These are phyloP conservation scores for Menidia beryllina DNA, from an alignment of 2,113 vertebrate genomes.

Conservation along the genomic window DNA sequence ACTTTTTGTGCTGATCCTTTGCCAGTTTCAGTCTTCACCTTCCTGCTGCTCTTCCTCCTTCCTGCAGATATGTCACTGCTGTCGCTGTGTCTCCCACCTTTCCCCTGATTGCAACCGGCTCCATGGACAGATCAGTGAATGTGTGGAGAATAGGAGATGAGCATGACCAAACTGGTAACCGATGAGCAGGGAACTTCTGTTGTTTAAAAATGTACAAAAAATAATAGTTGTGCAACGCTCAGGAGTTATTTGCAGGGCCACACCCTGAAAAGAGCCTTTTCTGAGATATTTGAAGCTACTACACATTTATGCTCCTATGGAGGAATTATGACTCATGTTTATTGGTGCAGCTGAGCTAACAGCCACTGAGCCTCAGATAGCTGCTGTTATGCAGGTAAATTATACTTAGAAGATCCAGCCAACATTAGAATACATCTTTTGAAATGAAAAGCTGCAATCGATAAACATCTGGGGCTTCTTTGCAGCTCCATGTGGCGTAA, in stretches of 20 bases:
- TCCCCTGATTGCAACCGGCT: conserved; percentile 88
- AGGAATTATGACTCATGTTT: conserved; percentile 54
- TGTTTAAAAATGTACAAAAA: conserved; percentile 25
- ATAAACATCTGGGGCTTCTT: conserved; percentile 55
- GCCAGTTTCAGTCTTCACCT: conserved; percentile 26
- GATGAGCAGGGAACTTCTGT: conserved; percentile 10
- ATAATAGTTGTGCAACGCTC: conserved; percentile 34
- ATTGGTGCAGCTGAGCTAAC: conserved; percentile 45
- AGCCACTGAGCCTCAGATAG: conserved; percentile 38
- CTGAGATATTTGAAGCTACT: conserved; percentile 49
- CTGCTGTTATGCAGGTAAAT: conserved; percentile 39
- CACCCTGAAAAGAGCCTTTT: conserved; percentile 52
- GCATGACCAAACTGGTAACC: conserved; percentile 77
- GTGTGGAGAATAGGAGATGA: conserved; percentile 86
- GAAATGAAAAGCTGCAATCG: conserved; percentile 51
- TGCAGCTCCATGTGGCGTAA: conserved; percentile 31
- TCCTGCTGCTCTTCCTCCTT: conserved; percentile 24
- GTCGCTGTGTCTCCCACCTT: conserved; percentile 85
- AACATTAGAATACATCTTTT: conserved; percentile 33
- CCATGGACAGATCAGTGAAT: conserved; percentile 91
- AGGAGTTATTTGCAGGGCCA: conserved; percentile 33
- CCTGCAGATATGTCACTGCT: conserved; percentile 87
- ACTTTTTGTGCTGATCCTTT: conserved; percentile 43
- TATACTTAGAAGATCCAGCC: conserved; percentile 17
- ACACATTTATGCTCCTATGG: conserved; percentile 28